Conservation (phyloP, 1,140 invertebrate species). For the Nautilus pompilius region DNA sequence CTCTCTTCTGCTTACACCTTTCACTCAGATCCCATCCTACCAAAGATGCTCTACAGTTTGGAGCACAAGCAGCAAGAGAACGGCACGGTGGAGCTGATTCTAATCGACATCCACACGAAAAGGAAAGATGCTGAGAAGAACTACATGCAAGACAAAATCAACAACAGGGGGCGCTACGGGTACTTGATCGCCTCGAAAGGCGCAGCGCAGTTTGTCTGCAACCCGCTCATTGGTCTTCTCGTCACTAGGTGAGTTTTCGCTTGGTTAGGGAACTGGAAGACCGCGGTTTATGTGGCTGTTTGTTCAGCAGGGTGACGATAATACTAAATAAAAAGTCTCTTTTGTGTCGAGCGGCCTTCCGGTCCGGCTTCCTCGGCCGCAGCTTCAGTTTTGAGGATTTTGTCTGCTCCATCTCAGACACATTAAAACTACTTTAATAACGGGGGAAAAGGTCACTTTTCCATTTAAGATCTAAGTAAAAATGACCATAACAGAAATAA, state of each 20-base stretch:
- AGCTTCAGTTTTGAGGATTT: no score
- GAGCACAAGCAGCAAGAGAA: neutral
- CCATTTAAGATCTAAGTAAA: no score
- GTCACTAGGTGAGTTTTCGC: neutral
- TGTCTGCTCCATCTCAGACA: no score
- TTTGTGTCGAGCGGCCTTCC: no score
- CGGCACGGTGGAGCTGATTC: neutral
- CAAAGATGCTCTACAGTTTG: slow-evolving; percentile 1
- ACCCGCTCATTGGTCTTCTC: slow-evolving; percentile 2
- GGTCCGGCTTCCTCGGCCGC: no score
- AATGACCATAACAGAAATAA: no score
- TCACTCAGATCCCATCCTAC: slow-evolving; percentile 7
- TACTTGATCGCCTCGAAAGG: slow-evolving; percentile 7
- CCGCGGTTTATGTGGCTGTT: no score
- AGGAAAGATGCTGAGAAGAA: neutral
- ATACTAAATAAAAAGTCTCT: no score
- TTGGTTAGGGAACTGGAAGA: neutral
- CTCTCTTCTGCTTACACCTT: no score
- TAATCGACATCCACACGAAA: neutral
- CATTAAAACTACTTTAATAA: no score
- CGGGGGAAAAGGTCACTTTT: no score
- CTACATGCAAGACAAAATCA: neutral
- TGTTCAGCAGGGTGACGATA: no score
- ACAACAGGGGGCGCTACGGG: neutral
- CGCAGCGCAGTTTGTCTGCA: slow-evolving; percentile 7